Evolutionary conservation across 2,113 vertebrate species (phyloP).

Genomic region (Psittacus erithacus): DNA sequence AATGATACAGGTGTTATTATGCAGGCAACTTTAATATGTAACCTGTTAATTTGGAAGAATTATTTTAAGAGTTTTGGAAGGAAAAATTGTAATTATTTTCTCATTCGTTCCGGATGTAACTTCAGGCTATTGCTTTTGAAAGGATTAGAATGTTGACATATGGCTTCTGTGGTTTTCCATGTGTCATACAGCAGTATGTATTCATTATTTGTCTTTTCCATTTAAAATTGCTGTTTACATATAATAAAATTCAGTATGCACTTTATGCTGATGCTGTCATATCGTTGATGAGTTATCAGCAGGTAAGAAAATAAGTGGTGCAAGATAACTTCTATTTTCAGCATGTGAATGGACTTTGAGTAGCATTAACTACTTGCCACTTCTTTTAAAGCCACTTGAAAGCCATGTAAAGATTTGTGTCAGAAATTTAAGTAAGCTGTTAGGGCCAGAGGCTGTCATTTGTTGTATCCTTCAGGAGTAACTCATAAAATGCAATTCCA

Average conservation of each 20-base stretch:
- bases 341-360: not conserved
- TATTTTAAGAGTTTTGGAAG: not conserved
- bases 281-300: not conserved
- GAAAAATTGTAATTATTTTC: not conserved
- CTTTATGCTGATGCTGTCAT: not conserved
- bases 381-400: not conserved
- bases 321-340: not conserved
- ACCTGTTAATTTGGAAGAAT: not conserved
- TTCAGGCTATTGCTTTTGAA: not conserved
- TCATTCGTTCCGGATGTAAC: not conserved
- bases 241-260: not conserved
- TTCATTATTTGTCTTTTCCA: not conserved
- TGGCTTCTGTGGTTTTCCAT: not conserved
- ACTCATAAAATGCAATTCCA: not conserved
- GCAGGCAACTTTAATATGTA: not conserved
- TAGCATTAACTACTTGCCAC: not conserved
- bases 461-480: not conserved
- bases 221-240: not conserved
- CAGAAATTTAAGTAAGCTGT: not conserved
- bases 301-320: not conserved
- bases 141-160: not conserved
- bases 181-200: not conserved
- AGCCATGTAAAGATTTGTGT: not conserved
- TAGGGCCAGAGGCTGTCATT: not conserved
- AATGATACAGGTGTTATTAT: not conserved